These are phyloP conservation scores for Diploscapter pachys DNA, from an alignment of 1,140 invertebrate genomes.

Conservation along the genomic window DNA sequence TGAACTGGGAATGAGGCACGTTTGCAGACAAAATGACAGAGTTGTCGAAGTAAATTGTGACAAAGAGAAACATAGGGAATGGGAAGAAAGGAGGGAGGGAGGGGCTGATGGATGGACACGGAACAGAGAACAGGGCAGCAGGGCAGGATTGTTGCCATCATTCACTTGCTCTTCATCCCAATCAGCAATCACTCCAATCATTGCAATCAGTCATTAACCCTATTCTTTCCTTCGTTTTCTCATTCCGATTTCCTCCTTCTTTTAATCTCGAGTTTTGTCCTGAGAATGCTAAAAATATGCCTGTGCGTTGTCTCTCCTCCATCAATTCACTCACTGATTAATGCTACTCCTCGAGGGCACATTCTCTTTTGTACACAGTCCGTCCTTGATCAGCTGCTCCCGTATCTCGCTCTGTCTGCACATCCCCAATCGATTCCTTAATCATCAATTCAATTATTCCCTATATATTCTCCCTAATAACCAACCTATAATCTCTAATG, in stretches of 20 bases:
- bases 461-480: conserved; percentile 24
- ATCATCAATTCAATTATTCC: too few species aligned
- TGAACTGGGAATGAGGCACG: too few species aligned
- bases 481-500: conserved; percentile 48
- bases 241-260: conserved; percentile 15
- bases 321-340: conserved; percentile 49
- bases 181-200: neutral
- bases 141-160: neutral
- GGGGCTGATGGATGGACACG: neutral
- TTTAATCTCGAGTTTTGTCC: conserved; percentile 51
- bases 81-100: neutral
- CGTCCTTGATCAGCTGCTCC: conserved; percentile 55
- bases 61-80: neutral
- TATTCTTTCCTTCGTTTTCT: conserved; percentile 12
- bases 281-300: conserved; percentile 50
- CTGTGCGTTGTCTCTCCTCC: neutral
- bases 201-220: neutral
- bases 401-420: conserved; percentile 55
- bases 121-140: neutral
- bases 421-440: conserved; percentile 23
- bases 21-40: too few species aligned
- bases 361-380: conserved; percentile 50
- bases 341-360: conserved; percentile 53
- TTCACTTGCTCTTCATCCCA: neutral
- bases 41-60: too few species aligned